These are phyloP conservation scores for Drosophila bocki DNA, from an alignment of 1,140 invertebrate species.

Conservation along the genomic window DNA sequence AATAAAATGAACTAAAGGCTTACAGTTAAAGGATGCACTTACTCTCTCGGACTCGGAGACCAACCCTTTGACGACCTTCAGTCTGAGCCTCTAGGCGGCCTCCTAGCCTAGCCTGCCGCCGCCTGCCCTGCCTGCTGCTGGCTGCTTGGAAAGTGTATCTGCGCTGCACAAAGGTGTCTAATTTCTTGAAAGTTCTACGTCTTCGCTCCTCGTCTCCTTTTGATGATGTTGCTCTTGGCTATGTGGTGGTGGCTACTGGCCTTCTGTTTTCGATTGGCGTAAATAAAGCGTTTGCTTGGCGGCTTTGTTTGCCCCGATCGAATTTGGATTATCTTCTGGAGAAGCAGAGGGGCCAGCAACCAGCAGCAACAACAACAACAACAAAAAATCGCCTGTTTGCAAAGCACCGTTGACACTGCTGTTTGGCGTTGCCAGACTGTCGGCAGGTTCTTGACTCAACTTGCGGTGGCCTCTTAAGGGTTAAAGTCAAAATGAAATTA, in stretches of 20 bases:
- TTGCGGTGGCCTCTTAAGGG: neutral
- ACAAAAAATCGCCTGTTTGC: constrained; percentile 14
- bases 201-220: neutral
- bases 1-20: neutral
- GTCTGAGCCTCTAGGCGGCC: neutral
- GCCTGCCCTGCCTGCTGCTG: too few species aligned
- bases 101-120: constrained; percentile 5
- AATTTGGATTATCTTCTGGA: constrained; percentile 31
- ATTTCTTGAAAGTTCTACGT: constrained; percentile 11
- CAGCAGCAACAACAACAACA: constrained; percentile 10
- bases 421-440: neutral
- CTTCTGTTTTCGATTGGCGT: neutral
- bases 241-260: neutral
- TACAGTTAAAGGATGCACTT: neutral
- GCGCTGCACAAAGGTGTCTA: neutral
- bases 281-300: constrained; percentile 22
- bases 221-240: neutral
- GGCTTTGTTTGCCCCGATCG: constrained; percentile 35
- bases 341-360: neutral
- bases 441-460: neutral
- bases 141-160: neutral
- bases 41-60: constrained; percentile 9
- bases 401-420: constrained; percentile 25
- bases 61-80: neutral
- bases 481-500: neutral